These are phyloP conservation scores for Gephyroberyx darwinii DNA, from an alignment of 2,797 vertebrate species.

Conservation along the genomic window DNA sequence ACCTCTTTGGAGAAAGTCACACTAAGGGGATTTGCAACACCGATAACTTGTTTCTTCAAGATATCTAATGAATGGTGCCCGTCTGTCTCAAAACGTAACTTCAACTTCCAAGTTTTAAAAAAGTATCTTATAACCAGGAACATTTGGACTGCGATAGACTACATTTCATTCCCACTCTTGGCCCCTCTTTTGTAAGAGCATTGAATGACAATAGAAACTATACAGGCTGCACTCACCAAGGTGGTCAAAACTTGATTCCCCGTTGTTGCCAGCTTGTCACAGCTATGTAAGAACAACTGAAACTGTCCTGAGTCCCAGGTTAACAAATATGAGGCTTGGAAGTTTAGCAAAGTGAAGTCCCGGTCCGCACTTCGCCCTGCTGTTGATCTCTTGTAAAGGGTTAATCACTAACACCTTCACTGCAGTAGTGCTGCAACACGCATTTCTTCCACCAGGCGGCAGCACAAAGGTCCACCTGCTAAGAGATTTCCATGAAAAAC, in stretches of 20 bases:
- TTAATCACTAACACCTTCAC: conserved; percentile 75
- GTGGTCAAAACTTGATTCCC: not conserved
- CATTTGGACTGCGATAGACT: not conserved
- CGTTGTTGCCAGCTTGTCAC: conserved; percentile 15
- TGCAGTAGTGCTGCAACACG: conserved; percentile 47
- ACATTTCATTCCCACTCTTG: not conserved
- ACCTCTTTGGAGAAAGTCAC: conserved; percentile 26
- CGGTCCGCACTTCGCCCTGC: conserved; percentile 52
- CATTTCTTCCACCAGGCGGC: conserved; percentile 73
- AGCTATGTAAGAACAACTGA: conserved; percentile 30
- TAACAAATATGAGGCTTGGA: not conserved
- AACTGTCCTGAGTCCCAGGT: conserved; percentile 19
- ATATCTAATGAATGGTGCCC: conserved; percentile 13
- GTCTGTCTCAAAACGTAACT: conserved; percentile 18
- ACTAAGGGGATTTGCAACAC: conserved; percentile 23
- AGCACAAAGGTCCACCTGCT: conserved; percentile 39
- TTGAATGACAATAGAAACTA: not conserved
- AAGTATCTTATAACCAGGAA: conserved; percentile 2
- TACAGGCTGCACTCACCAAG: conserved; percentile 56
- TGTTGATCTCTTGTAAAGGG: conserved; percentile 64
- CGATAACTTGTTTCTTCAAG: conserved; percentile 5
- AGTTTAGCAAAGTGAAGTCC: conserved; percentile 27
- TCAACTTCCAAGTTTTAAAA: not conserved
- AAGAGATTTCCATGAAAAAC: conserved; percentile 34
- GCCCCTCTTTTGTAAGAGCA: not conserved